Evolutionary conservation across 2,113 vertebrate genomes (phyloP), one percentile per base, ranked within the genome.

Genomic region (Dromiciops gliroides): DNA sequence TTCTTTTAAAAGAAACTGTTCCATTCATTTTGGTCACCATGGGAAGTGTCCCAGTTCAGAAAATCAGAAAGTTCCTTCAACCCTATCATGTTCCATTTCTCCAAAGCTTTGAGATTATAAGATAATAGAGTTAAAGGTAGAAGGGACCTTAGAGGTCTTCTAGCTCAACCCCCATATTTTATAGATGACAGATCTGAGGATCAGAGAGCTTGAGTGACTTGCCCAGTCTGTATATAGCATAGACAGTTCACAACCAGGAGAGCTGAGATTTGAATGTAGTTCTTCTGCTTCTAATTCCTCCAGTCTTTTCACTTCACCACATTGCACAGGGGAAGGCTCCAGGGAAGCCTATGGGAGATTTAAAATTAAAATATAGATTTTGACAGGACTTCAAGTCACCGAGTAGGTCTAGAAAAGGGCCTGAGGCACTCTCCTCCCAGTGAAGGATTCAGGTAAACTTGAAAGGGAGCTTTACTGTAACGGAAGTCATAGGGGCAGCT

Each of bases 361-460:
- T 83, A 83, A 19, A 83, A 44, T 83, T 83, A 44, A 44, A 83
- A 44, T 44, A 83, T 44, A 75, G 19, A 9, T 92, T 89, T 52
- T 88, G 89, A 91, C 5, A 92, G 91, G 37, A 75, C 4, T 75
- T 89, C 37, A 93, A 67, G n/a, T 93, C 94, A 91, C 37, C 96
- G 9, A 52, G 12, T 56, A 48, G 91, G 95, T 16, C 44, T n/a
- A 89, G 94, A 48, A 31, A 95, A 93, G 26, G 11, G 12, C 26
- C 91, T 92, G 83, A 51, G 47, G 22, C 49, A 37, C 25, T 31
- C 5, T 12, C 44, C 47, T 92, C 92, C 52, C 67, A 25, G 52
- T 67, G 89, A 89, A 16, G 49, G 91, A 95, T 92, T 83, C 92
- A 93, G 31, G 47, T 10, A 91, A 96, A 75, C 26, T 88, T 14